Evolutionary conservation across 1,140 invertebrate species (phyloP).

Genomic region (Ips nitidus): DNA sequence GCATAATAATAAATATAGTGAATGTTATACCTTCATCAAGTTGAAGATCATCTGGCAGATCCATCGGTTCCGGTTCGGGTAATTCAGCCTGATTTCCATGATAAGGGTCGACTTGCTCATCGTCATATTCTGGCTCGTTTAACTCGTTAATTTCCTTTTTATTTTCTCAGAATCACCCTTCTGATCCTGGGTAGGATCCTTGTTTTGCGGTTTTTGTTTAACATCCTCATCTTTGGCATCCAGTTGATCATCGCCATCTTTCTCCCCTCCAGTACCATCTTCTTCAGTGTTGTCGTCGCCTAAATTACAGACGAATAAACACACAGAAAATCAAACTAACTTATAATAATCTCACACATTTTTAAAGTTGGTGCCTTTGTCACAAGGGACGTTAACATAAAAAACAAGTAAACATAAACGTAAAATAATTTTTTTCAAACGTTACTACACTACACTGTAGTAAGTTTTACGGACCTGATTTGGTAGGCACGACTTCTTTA

Average conservation of each 20-base stretch:
- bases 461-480: too few species aligned
- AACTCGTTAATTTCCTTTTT: conserved; percentile 75
- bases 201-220: conserved; percentile 56
- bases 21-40: conserved; percentile 64
- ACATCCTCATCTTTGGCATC: conserved; percentile 58
- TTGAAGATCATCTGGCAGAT: conserved; percentile 83
- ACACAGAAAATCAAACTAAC: too few species aligned
- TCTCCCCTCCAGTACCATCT: conserved; percentile 58
- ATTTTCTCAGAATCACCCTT: conserved; percentile 55
- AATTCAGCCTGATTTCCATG: conserved; percentile 75
- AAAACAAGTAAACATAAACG: too few species aligned
- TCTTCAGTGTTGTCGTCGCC: conserved; percentile 73
- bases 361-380: too few species aligned
- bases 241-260: conserved; percentile 57
- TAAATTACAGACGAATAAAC: too few species aligned
- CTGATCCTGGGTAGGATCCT: conserved; percentile 49
- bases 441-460: background rate
- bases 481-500: too few species aligned
- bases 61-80: conserved; percentile 80
- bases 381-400: too few species aligned
- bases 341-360: too few species aligned
- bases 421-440: too few species aligned
- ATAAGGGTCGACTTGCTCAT: conserved; percentile 84
- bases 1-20: background rate
- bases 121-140: conserved; percentile 75